Evolutionary conservation across 1,140 invertebrate species (phyloP).

Genomic region (Metaphire vulgaris): DNA sequence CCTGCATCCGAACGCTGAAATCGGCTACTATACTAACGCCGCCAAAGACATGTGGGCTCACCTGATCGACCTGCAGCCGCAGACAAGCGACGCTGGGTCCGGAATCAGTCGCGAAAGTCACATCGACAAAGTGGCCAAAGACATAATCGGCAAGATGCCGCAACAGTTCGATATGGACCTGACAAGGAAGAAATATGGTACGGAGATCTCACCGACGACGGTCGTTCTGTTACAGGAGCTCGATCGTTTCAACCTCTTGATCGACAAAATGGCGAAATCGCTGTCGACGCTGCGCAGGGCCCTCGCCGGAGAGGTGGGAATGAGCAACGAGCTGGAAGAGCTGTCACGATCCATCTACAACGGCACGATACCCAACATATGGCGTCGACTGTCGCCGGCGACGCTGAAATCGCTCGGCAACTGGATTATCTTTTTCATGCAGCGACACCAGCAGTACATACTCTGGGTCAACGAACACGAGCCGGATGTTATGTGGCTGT

Average conservation of each 20-base stretch:
- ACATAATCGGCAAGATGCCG: slow-evolving; percentile 62
- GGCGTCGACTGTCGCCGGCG: slow-evolving; percentile 66
- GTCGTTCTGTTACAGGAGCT: slow-evolving; percentile 76
- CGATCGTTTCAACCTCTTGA: slow-evolving; percentile 70
- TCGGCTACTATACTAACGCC: slow-evolving; percentile 66
- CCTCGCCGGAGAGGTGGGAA: slow-evolving; percentile 73
- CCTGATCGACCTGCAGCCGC: slow-evolving; percentile 76
- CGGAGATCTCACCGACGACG: slow-evolving; percentile 65
- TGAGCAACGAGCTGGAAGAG: slow-evolving; percentile 70
- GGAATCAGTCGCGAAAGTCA: slow-evolving; percentile 56
- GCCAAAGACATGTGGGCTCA: slow-evolving; percentile 73
- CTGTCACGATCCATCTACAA: slow-evolving; percentile 68
- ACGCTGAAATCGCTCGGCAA: slow-evolving; percentile 69
- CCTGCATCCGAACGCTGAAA: slow-evolving; percentile 53
- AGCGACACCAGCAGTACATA: slow-evolving; percentile 61
- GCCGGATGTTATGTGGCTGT: slow-evolving; percentile 64
- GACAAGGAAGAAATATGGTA: slow-evolving; percentile 64
- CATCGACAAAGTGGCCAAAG: slow-evolving; percentile 65
- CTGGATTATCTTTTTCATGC: slow-evolving; percentile 75
- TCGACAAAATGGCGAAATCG: slow-evolving; percentile 61
- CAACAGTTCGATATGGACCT: slow-evolving; percentile 64
- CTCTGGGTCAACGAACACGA: slow-evolving; percentile 58
- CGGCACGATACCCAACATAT: slow-evolving; percentile 65
- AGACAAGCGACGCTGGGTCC: slow-evolving; percentile 56
- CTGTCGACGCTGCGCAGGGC: slow-evolving; percentile 66